Evolutionary conservation across 92 coral and sea anemone genomes (phyloP).

Genomic region (Phenganax subtilis): DNA sequence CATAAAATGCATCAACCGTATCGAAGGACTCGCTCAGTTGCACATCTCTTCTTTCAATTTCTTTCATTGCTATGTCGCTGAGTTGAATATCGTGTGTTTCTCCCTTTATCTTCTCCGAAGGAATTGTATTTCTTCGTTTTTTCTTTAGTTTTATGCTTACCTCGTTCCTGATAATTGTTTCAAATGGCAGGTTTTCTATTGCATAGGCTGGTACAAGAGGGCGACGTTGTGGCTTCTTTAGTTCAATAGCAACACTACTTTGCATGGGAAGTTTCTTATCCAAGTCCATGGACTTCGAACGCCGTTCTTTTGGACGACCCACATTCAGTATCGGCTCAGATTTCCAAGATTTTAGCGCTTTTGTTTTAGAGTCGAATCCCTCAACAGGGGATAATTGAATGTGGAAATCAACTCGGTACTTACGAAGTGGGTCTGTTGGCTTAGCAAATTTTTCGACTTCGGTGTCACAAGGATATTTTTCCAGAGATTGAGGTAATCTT

Average conservation of each 20-base stretch:
- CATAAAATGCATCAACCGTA: not conserved
- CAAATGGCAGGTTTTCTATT: constrained; percentile 19
- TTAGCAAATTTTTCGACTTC: not conserved
- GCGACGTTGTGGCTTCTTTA: constrained; percentile 17
- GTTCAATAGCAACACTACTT: constrained; percentile 30
- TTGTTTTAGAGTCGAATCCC: not conserved
- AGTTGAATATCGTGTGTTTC: not conserved
- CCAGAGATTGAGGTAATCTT: not conserved
- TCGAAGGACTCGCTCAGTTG: constrained; percentile 7
- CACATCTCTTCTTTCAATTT: constrained; percentile 9
- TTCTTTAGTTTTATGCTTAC: constrained; percentile 30
- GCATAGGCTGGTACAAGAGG: constrained; percentile 34
- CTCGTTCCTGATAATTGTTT: constrained; percentile 27
- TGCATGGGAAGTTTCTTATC: constrained; percentile 26
- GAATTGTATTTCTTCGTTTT: constrained; percentile 5
- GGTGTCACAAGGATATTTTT: not conserved
- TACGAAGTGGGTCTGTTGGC: not conserved
- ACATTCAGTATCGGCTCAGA: constrained; percentile 34
- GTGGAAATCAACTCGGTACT: constrained; percentile 29
- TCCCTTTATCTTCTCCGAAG: not conserved
- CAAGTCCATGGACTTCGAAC: constrained; percentile 30
- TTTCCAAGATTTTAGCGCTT: constrained; percentile 19
- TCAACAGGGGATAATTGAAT: constrained; percentile 12
- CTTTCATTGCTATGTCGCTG: not conserved
- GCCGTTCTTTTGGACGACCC: constrained; percentile 15